These are phyloP conservation scores for Toxotes jaculatrix DNA, from an alignment of 2,113 vertebrate genomes.

Conservation along the genomic window DNA sequence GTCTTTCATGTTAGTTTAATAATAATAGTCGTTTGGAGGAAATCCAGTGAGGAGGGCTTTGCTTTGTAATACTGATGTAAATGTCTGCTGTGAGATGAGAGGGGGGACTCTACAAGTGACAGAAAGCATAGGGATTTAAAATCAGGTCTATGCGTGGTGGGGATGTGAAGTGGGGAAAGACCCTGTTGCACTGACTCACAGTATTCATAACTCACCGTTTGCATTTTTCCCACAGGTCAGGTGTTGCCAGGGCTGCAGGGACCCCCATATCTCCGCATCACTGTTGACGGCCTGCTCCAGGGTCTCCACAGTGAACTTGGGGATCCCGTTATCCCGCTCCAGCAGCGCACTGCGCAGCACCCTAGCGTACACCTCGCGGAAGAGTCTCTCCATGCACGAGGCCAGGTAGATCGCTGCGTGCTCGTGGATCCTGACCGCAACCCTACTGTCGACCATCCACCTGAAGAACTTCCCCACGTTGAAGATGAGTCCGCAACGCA, in stretches of 20 bases:
- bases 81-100: background rate
- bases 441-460: slow-evolving; percentile 97
- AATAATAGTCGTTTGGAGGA: background rate
- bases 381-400: slow-evolving; percentile 93
- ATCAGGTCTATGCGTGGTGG: background rate
- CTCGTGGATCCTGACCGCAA: slow-evolving; percentile 94
- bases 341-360: slow-evolving; percentile 84
- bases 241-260: slow-evolving; percentile 91
- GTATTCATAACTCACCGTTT: slow-evolving; percentile 88
- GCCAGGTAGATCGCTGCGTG: slow-evolving; percentile 97
- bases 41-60: background rate
- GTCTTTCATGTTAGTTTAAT: background rate
- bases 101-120: background rate
- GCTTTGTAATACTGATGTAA: background rate
- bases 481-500: slow-evolving; percentile 93
- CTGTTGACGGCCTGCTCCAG: slow-evolving; percentile 93
- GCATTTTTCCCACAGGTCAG: slow-evolving; percentile 96
- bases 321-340: slow-evolving; percentile 86
- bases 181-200: slow-evolving; percentile 25
- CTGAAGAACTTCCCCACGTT: slow-evolving; percentile 96
- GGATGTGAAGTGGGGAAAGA: background rate
- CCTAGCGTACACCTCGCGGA: slow-evolving; percentile 91
- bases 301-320: slow-evolving; percentile 90
- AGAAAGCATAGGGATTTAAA: background rate
- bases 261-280: slow-evolving; percentile 94